Evolutionary conservation across 2,888 invertebrate genomes (phyloP).

Genomic region (Camponotus fellah): DNA sequence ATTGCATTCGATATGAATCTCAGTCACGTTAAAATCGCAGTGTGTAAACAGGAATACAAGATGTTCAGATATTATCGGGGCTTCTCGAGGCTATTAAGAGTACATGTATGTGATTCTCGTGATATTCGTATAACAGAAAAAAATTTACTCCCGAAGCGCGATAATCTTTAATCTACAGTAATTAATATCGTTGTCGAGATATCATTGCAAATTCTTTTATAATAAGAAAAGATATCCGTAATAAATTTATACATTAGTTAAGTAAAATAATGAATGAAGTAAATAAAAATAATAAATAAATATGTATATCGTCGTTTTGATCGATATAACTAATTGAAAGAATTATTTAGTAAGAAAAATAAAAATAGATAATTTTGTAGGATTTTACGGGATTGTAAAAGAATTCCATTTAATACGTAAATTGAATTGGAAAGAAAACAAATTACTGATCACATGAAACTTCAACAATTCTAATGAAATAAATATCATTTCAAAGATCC

Average conservation of each 20-base stretch:
- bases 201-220: background rate
- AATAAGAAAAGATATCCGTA: background rate
- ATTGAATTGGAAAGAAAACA: background rate
- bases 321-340: background rate
- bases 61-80: slow-evolving; percentile 32
- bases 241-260: background rate
- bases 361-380: background rate
- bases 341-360: background rate
- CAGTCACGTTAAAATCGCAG: slow-evolving; percentile 35
- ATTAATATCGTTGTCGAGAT: background rate
- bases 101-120: slow-evolving; percentile 31
- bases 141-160: slow-evolving; percentile 8
- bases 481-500: background rate
- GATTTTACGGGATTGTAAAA: background rate
- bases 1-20: slow-evolving; percentile 27
- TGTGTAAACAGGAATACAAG: slow-evolving; percentile 29
- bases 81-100: slow-evolving; percentile 28
- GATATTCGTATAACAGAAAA: slow-evolving; percentile 22
- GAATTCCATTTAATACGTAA: background rate
- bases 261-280: background rate
- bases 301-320: background rate
- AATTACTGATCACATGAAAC: background rate
- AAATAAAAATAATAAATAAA: no score
- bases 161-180: slow-evolving; percentile 24
- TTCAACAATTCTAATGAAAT: background rate